Evolutionary conservation across 2,113 vertebrate genomes (phyloP).

Genomic region (Mus pahari): DNA sequence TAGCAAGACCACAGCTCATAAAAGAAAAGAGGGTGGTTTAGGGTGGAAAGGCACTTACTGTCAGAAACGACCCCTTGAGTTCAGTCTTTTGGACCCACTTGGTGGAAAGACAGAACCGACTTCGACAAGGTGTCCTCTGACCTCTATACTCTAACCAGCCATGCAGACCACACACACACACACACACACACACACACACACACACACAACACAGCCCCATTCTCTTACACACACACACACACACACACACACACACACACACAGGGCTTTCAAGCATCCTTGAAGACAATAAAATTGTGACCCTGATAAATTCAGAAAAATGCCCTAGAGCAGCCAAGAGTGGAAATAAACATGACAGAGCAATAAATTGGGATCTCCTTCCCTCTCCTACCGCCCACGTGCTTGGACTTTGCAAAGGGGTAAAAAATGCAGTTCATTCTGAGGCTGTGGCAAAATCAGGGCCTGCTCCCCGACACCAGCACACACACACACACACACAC

Average conservation of each 20-base stretch:
- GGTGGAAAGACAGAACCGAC: neutral
- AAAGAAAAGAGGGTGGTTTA: neutral
- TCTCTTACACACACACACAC: neutral
- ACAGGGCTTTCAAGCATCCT: conserved; percentile 55
- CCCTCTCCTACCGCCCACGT: conserved; percentile 66
- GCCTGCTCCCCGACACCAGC: neutral
- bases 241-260: neutral
- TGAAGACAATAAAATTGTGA: conserved; percentile 76
- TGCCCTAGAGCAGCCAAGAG: conserved; percentile 73
- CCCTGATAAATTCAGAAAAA: conserved; percentile 80
- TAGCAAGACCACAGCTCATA: neutral
- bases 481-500: neutral
- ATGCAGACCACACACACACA: neutral
- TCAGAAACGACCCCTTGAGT: neutral
- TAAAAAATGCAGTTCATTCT: conserved; percentile 51
- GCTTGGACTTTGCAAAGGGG: neutral
- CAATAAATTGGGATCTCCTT: conserved; percentile 76
- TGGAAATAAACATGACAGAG: conserved; percentile 77
- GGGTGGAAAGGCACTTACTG: neutral
- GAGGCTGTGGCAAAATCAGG: neutral
- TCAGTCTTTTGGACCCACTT: neutral
- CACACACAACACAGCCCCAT: neutral
- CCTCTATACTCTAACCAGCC: neutral
- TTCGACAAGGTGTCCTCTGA: neutral
- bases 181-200: neutral